Evolutionary conservation across 2,113 vertebrate species (phyloP), one percentile per base, ranked within the genome.

Genomic region (Chaenocephalus aceratus): DNA sequence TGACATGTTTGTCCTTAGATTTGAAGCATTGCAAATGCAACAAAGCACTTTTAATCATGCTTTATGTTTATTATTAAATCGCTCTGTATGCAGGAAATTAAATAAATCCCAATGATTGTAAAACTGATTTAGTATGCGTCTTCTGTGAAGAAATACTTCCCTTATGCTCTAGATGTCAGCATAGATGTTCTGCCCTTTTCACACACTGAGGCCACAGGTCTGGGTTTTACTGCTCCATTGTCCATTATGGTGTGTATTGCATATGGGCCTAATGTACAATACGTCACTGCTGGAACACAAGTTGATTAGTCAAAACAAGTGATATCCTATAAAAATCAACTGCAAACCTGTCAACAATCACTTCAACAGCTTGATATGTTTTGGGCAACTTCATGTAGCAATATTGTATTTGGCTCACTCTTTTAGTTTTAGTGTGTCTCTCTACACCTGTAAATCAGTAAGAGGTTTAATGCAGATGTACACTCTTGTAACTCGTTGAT

Each of bases 141-240:
- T 82, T 12, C 3, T 75, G 36, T 54, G 3, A 51, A 61, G 10
- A 83, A 86, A 65, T 86, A 58, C 82, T 49, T 44, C 72, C n/a
- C 53, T 46, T 48, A 51, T 58, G 23, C 92, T 88, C 90, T 87
- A 93, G 93, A 83, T 87, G 91, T 88, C 92, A 90, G 80, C 41
- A 85, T 56, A 82, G 73, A 79, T 69, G 75, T 77, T 56, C 15
- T 60, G 21, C 23, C 21, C 48, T 67, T 75, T 68, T 9, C 41
- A 69, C 67, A 15, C 51, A 26, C 1, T 46, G 13, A 34, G 2
- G 13, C 73, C 21, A 41, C 61, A 59, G n/a, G 61, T 69, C 36
- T 11, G 14, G 60, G 15, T 8, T 36, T 36, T 12, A 67, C 6
- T 3, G 14, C n/a, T 46, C 10, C 10, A 26, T 41, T 16, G 64